Evolutionary conservation across 2,888 invertebrate species (phyloP).

Genomic region (Nomada fucata): DNA sequence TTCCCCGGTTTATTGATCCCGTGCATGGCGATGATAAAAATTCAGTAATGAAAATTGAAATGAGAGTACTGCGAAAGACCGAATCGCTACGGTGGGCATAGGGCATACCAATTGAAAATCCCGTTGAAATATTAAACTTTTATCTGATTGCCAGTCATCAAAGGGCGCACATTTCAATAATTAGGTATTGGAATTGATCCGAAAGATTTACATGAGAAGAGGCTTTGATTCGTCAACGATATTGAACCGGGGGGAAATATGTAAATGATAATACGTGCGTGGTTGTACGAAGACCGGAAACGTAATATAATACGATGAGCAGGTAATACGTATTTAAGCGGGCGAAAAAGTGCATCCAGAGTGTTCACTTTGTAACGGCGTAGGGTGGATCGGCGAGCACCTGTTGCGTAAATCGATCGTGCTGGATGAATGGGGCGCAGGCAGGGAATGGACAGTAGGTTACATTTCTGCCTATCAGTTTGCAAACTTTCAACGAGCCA

Average conservation of each 20-base stretch:
- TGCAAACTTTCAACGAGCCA: conserved; percentile 19
- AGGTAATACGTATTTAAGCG: conserved; percentile 41
- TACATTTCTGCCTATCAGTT: conserved; percentile 49
- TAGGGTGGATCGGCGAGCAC: conserved; percentile 67
- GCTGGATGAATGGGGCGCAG: conserved; percentile 67
- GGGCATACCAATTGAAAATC: no score
- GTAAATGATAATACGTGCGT: no score
- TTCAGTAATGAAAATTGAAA: no score
- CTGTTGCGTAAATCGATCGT: conserved; percentile 77
- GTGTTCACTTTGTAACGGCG: conserved; percentile 63
- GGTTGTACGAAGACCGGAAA: neutral
- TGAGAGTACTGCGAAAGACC: no score
- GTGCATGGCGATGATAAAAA: no score
- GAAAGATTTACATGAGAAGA: neutral
- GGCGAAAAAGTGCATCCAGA: conserved; percentile 57
- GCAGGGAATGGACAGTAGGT: conserved; percentile 60
- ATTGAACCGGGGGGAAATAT: neutral
- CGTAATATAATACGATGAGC: neutral
- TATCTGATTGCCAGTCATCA: no score
- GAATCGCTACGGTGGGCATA: no score
- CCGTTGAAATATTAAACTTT: no score
- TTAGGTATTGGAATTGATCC: no score
- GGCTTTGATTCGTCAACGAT: accelerated
- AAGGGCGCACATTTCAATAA: no score
- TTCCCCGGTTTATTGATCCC: no score